These are phyloP conservation scores for Rapana venosa DNA, from an alignment of 2,888 invertebrate species.

Conservation along the genomic window DNA sequence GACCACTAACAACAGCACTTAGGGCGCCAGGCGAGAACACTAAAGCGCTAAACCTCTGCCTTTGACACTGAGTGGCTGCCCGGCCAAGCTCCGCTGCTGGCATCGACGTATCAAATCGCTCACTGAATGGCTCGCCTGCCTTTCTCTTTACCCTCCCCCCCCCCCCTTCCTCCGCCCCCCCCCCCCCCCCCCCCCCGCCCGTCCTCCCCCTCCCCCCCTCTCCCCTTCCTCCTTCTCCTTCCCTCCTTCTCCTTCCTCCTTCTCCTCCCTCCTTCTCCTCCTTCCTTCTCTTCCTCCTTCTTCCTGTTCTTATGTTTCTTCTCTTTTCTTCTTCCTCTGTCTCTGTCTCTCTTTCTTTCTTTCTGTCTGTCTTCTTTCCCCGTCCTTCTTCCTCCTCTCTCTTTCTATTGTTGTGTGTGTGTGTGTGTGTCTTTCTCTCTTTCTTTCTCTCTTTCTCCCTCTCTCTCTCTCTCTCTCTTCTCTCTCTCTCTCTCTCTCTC, in stretches of 20 bases:
- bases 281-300: neutral
- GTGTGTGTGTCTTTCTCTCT: neutral
- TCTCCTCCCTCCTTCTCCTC: neutral
- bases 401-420: neutral
- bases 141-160: neutral
- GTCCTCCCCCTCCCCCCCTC: neutral
- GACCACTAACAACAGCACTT: constrained; percentile 41
- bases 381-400: neutral
- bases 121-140: constrained; percentile 22
- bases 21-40: constrained; percentile 29
- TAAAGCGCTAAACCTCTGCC: constrained; percentile 32
- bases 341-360: neutral
- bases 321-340: neutral
- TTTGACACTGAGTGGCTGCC: constrained; percentile 40
- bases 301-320: neutral
- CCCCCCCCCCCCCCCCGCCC: neutral
- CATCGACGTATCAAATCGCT: constrained; percentile 43
- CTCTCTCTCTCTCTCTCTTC: neutral
- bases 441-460: neutral
- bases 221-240: neutral
- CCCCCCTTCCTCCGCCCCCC: neutral
- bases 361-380: neutral
- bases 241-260: neutral
- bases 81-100: neutral
- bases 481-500: neutral